These are phyloP conservation scores for Philantomba maxwellii DNA, from an alignment of 2,113 vertebrate species.

Conservation along the genomic window DNA sequence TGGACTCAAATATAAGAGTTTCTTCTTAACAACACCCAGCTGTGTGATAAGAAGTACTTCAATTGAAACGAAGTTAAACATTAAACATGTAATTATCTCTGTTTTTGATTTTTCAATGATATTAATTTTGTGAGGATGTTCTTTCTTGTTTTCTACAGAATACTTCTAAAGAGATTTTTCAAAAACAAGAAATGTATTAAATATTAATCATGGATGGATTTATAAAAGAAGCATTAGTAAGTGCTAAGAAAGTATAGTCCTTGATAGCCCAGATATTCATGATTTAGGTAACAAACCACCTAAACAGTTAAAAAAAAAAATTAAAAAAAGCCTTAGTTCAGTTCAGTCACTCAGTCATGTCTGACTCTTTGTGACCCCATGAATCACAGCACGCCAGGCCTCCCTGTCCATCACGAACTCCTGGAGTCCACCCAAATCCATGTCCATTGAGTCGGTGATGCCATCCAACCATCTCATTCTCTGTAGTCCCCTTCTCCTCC, in stretches of 20 bases:
- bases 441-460: no score
- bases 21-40: background rate
- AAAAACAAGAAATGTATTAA: background rate
- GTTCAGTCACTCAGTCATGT: no score
- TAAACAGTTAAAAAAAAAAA: background rate
- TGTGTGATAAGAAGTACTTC: constrained; percentile 31
- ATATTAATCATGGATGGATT: background rate
- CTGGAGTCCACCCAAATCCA: no score
- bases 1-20: background rate
- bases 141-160: constrained; percentile 36
- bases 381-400: no score
- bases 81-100: constrained; percentile 39
- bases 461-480: no score
- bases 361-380: no score
- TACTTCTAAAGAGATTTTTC: background rate
- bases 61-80: constrained; percentile 22
- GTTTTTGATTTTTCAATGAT: background rate
- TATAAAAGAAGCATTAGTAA: background rate
- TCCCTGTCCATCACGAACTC: no score
- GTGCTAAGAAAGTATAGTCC: background rate
- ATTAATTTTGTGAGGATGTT: constrained; percentile 44
- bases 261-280: background rate
- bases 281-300: background rate
- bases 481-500: no score
- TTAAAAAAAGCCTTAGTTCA: background rate